Conservation (phyloP, 2,888 invertebrate genomes). For the Macrophya annulata region DNA sequence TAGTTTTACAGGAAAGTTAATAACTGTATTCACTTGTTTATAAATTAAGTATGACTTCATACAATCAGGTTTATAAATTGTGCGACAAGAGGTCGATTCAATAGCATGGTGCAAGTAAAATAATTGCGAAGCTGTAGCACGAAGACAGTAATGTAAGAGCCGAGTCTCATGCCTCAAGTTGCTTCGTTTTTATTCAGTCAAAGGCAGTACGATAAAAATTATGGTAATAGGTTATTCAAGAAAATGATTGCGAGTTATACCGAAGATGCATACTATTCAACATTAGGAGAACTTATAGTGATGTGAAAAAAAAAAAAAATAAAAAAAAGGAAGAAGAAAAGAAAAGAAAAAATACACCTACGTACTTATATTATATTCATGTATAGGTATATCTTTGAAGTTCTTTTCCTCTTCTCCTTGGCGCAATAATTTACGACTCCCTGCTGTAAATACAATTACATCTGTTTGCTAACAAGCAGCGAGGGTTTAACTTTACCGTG, state of each 20-base stretch:
- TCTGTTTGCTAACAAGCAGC: conserved; percentile 54
- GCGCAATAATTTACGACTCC: conserved; percentile 45
- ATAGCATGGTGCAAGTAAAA: conserved; percentile 6
- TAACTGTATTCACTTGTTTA: conserved; percentile 3
- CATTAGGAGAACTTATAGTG: conserved; percentile 29
- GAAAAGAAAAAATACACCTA: background rate
- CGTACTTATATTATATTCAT: conserved; percentile 8
- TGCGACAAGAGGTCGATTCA: conserved; percentile 33
- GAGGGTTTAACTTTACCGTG: conserved; percentile 47
- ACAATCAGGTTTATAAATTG: conserved; percentile 15
- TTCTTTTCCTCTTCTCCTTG: conserved; percentile 40
- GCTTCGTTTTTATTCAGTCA: background rate
- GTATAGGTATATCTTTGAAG: background rate
- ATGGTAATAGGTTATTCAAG: background rate
- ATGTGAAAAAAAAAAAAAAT: background rate
- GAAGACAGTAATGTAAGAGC: conserved; percentile 5
- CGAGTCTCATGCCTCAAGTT: background rate
- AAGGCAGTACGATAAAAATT: background rate
- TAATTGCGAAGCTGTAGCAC: conserved; percentile 23
- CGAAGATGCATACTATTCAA: conserved; percentile 12
- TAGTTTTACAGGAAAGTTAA: background rate
- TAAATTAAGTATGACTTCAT: conserved; percentile 7
- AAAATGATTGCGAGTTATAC: conserved; percentile 16
- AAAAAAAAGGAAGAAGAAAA: background rate
- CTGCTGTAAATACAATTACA: conserved; percentile 53